Evolutionary conservation across 2,888 invertebrate species (phyloP).

Genomic region (Resseliella maxima): DNA sequence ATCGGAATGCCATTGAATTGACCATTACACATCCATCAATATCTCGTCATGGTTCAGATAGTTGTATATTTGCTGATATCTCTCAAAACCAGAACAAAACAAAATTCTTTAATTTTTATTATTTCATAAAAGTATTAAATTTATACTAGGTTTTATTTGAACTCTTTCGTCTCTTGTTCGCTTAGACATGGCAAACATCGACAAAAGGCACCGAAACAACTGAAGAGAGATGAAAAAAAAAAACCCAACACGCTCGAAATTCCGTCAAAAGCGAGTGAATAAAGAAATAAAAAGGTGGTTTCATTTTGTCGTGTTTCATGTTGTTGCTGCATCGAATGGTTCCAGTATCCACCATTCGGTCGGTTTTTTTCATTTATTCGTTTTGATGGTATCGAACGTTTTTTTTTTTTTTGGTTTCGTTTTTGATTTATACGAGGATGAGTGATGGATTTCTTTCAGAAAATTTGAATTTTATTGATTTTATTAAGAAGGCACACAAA

Average conservation of each 20-base stretch:
- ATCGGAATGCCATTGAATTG: background rate
- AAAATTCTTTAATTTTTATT: slow-evolving; percentile 52
- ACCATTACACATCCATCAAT: slow-evolving; percentile 40
- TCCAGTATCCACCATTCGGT: background rate
- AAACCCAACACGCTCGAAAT: slow-evolving; percentile 42
- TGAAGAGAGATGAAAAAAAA: background rate
- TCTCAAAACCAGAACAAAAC: background rate
- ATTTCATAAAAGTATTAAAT: slow-evolving; percentile 54
- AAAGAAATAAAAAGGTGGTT: slow-evolving; percentile 53
- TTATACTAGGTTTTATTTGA: slow-evolving; percentile 39
- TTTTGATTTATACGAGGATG: slow-evolving; percentile 49
- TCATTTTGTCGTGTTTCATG: background rate
- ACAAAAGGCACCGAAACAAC: background rate
- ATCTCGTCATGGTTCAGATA: background rate
- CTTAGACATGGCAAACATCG: background rate
- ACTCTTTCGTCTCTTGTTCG: background rate
- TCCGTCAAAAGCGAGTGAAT: slow-evolving; percentile 47
- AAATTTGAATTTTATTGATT: slow-evolving; percentile 55
- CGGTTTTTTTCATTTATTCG: background rate
- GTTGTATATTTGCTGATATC: background rate
- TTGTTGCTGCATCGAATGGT: background rate
- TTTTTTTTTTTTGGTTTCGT: background rate
- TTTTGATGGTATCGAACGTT: background rate
- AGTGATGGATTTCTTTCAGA: slow-evolving; percentile 46
- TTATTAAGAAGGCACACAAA: slow-evolving; percentile 41